phyloP scores from a whole-genome alignment of 2,888 invertebrate species.

The Gonocerus acuteangulatus region DNA sequence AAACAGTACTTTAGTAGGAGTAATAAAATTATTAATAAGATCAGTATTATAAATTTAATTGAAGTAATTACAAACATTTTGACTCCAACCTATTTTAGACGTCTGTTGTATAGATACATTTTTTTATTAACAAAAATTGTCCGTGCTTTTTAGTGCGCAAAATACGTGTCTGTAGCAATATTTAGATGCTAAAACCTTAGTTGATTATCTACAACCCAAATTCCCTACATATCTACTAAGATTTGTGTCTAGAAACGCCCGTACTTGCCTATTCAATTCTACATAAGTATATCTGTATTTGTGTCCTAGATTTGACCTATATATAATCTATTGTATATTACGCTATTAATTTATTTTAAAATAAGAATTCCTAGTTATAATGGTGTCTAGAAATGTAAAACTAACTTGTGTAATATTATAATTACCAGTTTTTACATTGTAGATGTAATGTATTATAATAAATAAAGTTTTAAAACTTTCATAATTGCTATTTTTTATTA shows the following conservation, averaged over 20 bases:
- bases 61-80: constrained; percentile 5
- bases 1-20: constrained; percentile 1
- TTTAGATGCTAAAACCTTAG: constrained; percentile 20
- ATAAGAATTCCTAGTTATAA: constrained; percentile 7
- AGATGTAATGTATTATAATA: constrained; percentile 37
- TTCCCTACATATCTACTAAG: constrained; percentile 20
- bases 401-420: constrained; percentile 35
- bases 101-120: constrained; percentile 12
- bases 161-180: constrained; percentile 29
- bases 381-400: constrained; percentile 15
- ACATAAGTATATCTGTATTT: constrained; percentile 23
- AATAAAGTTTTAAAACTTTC: constrained; percentile 31
- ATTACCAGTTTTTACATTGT: constrained; percentile 39
- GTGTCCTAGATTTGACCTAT: constrained; percentile 24
- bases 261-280: constrained; percentile 17
- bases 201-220: constrained; percentile 5
- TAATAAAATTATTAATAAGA: constrained; percentile 14
- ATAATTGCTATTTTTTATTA: constrained; percentile 1
- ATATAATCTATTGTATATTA: constrained; percentile 23
- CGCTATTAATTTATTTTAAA: constrained; percentile 24
- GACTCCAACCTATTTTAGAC: constrained; percentile 4
- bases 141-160: constrained; percentile 20
- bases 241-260: constrained; percentile 18
- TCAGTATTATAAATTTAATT: constrained; percentile 23
- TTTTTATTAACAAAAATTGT: constrained; percentile 8